Conservation (phyloP, 2,113 vertebrate species). For the Daboia siamensis region DNA sequence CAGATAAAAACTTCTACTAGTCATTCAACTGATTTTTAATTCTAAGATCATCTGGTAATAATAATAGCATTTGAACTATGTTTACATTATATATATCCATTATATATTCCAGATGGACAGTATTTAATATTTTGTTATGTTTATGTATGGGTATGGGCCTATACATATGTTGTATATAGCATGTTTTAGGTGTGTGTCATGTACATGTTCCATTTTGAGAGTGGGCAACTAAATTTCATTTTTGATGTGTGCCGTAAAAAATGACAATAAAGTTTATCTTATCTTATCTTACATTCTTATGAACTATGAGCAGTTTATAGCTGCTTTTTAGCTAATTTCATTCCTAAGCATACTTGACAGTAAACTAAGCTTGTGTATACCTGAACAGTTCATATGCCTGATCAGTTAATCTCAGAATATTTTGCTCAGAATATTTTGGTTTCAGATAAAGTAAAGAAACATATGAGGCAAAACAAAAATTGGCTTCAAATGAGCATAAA, state of each 20-base stretch:
- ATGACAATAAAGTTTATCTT: too few relatives aligned
- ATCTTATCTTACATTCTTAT: not conserved
- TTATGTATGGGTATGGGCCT: too few relatives aligned
- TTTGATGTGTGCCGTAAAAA: too few relatives aligned
- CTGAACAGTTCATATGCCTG: not conserved
- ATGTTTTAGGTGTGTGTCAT: too few relatives aligned
- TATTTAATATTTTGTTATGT: too few relatives aligned
- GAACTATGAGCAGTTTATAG: not conserved
- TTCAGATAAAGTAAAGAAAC: not conserved
- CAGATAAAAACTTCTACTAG: not conserved
- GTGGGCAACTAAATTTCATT: too few relatives aligned
- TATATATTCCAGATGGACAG: too few relatives aligned
- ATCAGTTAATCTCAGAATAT: not conserved
- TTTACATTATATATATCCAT: not conserved
- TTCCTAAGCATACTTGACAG: slow-evolving; percentile 1
- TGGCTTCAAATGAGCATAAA: not conserved
- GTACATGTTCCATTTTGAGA: too few relatives aligned
- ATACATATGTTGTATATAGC: too few relatives aligned
- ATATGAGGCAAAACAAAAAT: not conserved
- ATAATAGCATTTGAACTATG: not conserved
- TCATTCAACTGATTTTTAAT: not conserved
- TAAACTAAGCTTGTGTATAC: not conserved
- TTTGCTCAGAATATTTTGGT: not conserved
- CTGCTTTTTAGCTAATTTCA: not conserved
- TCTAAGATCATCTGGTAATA: not conserved